Base-by-base conservation (phyloP, 1,140 invertebrate genomes). In the Battus philenor region DNA sequence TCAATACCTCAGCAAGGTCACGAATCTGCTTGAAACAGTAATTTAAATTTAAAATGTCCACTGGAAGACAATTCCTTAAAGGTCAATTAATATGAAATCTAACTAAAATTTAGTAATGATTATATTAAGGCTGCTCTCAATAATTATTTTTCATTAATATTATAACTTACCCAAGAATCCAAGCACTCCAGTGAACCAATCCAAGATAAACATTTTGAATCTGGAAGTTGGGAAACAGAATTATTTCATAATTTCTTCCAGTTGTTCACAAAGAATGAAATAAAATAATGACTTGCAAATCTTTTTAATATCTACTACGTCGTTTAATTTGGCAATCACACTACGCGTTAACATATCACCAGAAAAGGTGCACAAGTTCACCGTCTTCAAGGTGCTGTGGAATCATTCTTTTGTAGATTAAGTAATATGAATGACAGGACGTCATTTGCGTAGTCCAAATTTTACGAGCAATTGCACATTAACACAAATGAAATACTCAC, bases 131-230 rank as follows among this genome's bases (percentile, higher is more conserved):
- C n/a, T n/a, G n/a, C n/a, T n/a, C n/a, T n/a, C n/a, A n/a, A n/a
- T n/a, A n/a, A n/a, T n/a, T n/a, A n/a, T n/a, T n/a, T n/a, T n/a
- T n/a, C n/a, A n/a, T n/a, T n/a, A n/a, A n/a, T n/a, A n/a, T n/a
- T n/a, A n/a, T n/a, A 51, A 91, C 91, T 93, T 86, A 98, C 97
- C 97, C 80, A 98, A 91, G 89, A 95, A 98, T 86, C 95, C 96
- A 68, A 98, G 90, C 75, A 98, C 94, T 73, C 95, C 96, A 73
- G 96, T 95, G 84, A 99, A 95, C 97, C 97, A 98, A 81, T 98
- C 96, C 93, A 94, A 97, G 86, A 99, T 91, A 91, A 98, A 98
- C 96, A 98, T 98, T 89, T 89, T 91, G 69, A 74, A 75, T 79
- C 78, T 84, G 72, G 47, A 82, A 84, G 50, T 22, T 59, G 61